Conservation (phyloP, 2,113 vertebrate species). For the Acrocephalus kingi region DNA sequence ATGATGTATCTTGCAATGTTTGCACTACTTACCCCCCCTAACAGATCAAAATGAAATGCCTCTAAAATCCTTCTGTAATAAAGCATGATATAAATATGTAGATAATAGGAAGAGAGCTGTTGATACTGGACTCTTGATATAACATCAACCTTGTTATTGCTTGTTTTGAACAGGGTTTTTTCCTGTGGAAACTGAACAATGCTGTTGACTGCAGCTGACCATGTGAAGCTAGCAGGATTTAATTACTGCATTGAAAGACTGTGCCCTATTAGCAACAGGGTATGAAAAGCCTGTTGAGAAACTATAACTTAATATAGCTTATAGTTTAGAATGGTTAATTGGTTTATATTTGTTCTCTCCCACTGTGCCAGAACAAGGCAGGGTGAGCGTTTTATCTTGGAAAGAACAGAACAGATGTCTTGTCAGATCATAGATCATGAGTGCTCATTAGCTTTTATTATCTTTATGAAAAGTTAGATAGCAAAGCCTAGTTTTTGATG, state of each 20-base stretch:
- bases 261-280: slow-evolving; percentile 48
- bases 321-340: slow-evolving; percentile 75
- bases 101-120: background rate
- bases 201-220: background rate
- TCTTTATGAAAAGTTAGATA: slow-evolving; percentile 77
- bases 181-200: background rate
- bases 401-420: slow-evolving; percentile 75
- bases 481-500: slow-evolving; percentile 67
- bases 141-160: background rate
- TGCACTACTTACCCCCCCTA: background rate
- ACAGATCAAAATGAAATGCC: background rate
- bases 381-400: slow-evolving; percentile 55
- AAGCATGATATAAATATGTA: background rate
- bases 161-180: background rate
- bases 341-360: slow-evolving; percentile 64
- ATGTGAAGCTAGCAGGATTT: background rate
- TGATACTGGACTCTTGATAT: background rate
- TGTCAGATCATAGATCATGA: slow-evolving; percentile 76
- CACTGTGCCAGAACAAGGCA: slow-evolving; percentile 61
- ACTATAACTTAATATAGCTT: slow-evolving; percentile 71
- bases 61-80: background rate
- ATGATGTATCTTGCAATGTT: background rate
- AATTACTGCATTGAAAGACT: slow-evolving; percentile 40
- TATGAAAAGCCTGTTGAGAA: slow-evolving; percentile 69
- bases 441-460: slow-evolving; percentile 79